Conservation (phyloP, 2,113 vertebrate species). For the Amblyornis subalaris region DNA sequence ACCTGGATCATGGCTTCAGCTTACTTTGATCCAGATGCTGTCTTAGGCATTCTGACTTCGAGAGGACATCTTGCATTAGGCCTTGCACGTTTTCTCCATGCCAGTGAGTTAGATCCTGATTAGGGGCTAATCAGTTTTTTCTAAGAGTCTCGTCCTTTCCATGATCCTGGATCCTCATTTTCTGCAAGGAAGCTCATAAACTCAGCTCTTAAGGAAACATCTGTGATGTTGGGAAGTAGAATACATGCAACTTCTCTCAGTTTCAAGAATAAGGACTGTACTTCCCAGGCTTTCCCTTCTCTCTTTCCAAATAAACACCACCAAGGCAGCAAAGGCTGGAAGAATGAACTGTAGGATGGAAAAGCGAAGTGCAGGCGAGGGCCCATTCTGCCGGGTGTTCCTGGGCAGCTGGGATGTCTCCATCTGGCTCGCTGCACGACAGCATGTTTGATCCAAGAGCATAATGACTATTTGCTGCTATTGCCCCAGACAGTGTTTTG, state of each 20-base stretch:
- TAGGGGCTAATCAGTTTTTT: background rate
- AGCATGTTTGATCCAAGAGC: background rate
- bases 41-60: background rate
- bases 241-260: background rate
- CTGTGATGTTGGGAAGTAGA: background rate
- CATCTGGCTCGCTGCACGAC: background rate
- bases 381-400: rapidly evolving
- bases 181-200: background rate
- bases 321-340: background rate
- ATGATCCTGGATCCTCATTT: background rate
- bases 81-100: background rate
- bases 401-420: background rate
- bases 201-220: background rate
- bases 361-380: background rate
- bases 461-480: background rate
- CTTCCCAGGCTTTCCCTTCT: background rate
- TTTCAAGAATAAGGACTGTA: background rate
- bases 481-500: background rate
- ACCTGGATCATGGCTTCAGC: background rate
- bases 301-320: background rate
- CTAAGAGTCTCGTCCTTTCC: background rate
- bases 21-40: background rate
- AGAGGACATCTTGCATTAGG: background rate
- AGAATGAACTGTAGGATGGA: background rate
- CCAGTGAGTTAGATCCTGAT: background rate